Base-by-base conservation (phyloP, 2,797 vertebrate species). In the Myotis findleyi region DNA sequence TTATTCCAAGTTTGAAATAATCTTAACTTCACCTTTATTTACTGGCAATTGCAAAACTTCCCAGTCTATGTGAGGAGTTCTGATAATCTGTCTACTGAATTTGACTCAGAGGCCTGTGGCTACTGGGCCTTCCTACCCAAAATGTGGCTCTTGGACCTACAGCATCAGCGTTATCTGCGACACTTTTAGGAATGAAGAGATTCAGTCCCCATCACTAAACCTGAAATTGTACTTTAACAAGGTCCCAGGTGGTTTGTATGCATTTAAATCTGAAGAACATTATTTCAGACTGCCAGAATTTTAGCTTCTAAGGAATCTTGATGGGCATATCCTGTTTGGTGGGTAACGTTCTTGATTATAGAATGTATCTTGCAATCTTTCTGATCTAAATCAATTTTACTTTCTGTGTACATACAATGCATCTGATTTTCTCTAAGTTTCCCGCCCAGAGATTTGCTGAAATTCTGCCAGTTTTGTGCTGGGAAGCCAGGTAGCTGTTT, bases 401-500 rank as follows among this genome's bases (percentile, higher is more conserved):
- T 92, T 96, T 91, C 85, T 53, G 71, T 30, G 59, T 16, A 89
- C 82, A 69, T 83, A 86, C 41, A 76, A 64, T 83, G 79, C 83
- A 75, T 89, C 69, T 81, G 16, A 49, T 84, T 96, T 92, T 80
- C 92, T 96, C 71, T 38, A 82, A 55, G 68, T 66, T 89, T 92
- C 93, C 68, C 2, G 1, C 66, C 64, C 17, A 33, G 91, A 95
- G 69, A 80, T 86, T 93, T 88, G 38, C 66, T 95, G 57, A 95
- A 85, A 77, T 62, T 66, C 83, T 89, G 75, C 69, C 0, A 17
- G 10, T 81, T 93, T 94, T 93, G 85, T 79, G 93, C 53, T 93
- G 72, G 81, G 85, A 97, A 91, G 91, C 79, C 95, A 97, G 97
- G 97, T 96, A 95, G 90, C 95, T 97, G 71, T 83, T 21, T 92